These are phyloP conservation scores for Ancistrus triradiatus DNA, from an alignment of 2,113 vertebrate genomes.

Conservation along the genomic window DNA sequence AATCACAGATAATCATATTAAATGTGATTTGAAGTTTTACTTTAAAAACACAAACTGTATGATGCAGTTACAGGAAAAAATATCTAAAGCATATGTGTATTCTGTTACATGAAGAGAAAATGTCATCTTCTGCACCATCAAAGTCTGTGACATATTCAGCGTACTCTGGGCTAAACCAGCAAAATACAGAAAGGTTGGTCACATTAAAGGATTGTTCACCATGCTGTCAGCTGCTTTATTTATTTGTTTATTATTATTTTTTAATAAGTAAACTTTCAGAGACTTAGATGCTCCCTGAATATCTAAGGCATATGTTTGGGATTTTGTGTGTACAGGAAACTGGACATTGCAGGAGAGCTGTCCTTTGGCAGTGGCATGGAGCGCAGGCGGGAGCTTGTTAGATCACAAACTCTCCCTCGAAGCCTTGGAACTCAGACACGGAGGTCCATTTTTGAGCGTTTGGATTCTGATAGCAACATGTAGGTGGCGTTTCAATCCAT, in stretches of 20 bases:
- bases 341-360: slow-evolving; percentile 52
- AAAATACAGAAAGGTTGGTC: slow-evolving; percentile 60
- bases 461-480: slow-evolving; percentile 78
- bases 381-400: slow-evolving; percentile 81
- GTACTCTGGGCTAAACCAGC: slow-evolving; percentile 57
- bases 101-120: slow-evolving; percentile 66
- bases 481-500: slow-evolving; percentile 45
- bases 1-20: too few relatives aligned
- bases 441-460: slow-evolving; percentile 81
- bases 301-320: not conserved
- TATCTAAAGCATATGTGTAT: not conserved
- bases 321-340: slow-evolving; percentile 51
- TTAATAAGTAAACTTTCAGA: too few relatives aligned
- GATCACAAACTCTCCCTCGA: slow-evolving; percentile 90
- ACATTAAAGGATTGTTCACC: not conserved
- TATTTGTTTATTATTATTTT: too few relatives aligned
- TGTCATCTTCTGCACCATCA: slow-evolving; percentile 53
- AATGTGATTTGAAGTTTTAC: too few relatives aligned
- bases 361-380: slow-evolving; percentile 65
- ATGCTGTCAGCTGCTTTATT: not conserved
- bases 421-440: slow-evolving; percentile 78
- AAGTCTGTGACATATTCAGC: slow-evolving; percentile 67
- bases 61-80: not conserved
- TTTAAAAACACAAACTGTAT: not conserved
- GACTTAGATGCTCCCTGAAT: not conserved